Evolutionary conservation across 2,113 vertebrate species (phyloP), one percentile per base, ranked within the genome.

Genomic region (Salminus brasiliensis): DNA sequence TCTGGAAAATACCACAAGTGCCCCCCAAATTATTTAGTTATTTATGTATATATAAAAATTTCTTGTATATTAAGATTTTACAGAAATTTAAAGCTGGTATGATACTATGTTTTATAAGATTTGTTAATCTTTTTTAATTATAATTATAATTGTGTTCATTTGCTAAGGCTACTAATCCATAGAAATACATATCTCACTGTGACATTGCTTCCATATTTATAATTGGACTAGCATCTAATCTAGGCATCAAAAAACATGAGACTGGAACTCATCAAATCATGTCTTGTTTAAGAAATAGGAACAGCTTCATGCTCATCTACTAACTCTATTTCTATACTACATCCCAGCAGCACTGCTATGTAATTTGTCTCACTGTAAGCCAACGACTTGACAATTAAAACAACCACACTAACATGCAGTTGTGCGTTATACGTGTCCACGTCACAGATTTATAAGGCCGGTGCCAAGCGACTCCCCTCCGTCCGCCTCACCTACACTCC

Each of bases 311-410:
- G 23, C n/a, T 27, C n/a, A n/a, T n/a, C n/a, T 27, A 1, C 2
- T 2, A 21, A 52, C 6, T 52, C 47, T 45, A n/a, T 52, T 18
- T 52, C n/a, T n/a, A 55, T 55, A 25, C 25, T 71, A 32, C 45
- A 32, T 53, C 25, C 18, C 53, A 30, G 23, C 52, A 55, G 52
- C 49, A 55, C 5, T 9, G 8, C 3, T 8, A 43, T 23, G 47
- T 43, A 45, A 7, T 32, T 23, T 62, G 11, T 32, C 41, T 45
- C 43, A 16, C 72, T 62, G 36, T 43, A n/a, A 16, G 41, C 59
- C 41, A 21, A 16, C 80, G 57, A 72, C 81, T 86, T 83, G 66
- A 59, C 88, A 88, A 90, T 90, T 84, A 90, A 87, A 87, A 84
- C 53, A 82, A 78, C 73, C 79, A 85, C 84, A 85, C 16, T 81